Percentiles rank a stretch among this genome's conserved stretches.
Conservation (phyloP, 2,797 vertebrate species). For the Pampus argenteus region DNA sequence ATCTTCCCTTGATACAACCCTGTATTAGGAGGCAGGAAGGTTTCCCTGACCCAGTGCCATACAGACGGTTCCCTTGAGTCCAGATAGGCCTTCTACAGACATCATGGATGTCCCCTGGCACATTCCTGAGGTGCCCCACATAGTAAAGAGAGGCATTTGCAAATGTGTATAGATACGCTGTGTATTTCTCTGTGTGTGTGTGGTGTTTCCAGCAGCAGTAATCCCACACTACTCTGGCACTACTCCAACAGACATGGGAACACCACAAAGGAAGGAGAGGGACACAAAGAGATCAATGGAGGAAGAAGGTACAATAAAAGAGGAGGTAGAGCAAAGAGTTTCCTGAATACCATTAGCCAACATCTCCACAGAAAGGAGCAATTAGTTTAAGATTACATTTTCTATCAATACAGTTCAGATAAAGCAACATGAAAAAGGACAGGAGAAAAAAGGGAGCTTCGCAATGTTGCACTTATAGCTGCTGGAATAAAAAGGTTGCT, state of each 20-base stretch:
- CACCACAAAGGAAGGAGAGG: constrained; percentile 72
- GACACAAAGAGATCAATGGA: constrained; percentile 72
- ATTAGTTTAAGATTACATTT: constrained; percentile 49
- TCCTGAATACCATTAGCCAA: constrained; percentile 57
- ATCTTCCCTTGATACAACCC: constrained; percentile 42
- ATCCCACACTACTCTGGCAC: constrained; percentile 74
- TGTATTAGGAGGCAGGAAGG: constrained; percentile 19
- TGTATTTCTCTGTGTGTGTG: constrained; percentile 22
- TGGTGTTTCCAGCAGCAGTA: constrained; percentile 58
- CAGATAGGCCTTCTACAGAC: constrained; percentile 36
- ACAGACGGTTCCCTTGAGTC: constrained; percentile 43
- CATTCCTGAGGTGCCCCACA: constrained; percentile 53
- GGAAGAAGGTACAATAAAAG: constrained; percentile 56
- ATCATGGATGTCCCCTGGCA: constrained; percentile 48
- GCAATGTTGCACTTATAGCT: neutral
- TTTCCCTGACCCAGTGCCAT: constrained; percentile 56
- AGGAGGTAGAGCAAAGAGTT: constrained; percentile 48
- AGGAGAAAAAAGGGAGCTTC: neutral
- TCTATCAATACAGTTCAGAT: constrained; percentile 48
- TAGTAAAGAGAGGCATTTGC: constrained; percentile 40
- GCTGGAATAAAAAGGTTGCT: neutral
- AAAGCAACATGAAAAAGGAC: constrained; percentile 12
- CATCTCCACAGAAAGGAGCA: constrained; percentile 30
- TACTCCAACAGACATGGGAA: constrained; percentile 76
- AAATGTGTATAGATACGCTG: constrained; percentile 40